phyloP scores from a whole-genome alignment of 2,888 invertebrate species.

The Allygus modestus region DNA sequence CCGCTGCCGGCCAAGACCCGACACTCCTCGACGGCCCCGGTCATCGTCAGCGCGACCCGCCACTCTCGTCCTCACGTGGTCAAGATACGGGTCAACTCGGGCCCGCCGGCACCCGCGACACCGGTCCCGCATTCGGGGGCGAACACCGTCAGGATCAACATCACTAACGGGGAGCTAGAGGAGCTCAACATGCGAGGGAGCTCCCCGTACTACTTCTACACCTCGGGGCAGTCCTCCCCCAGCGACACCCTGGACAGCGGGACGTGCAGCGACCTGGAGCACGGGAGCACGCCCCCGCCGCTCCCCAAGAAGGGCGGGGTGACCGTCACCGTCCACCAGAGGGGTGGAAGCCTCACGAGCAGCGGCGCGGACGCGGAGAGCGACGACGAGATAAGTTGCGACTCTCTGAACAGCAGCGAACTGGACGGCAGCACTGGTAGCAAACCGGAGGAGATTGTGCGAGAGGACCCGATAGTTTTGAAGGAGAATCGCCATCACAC shows the following conservation, averaged over 20 bases:
- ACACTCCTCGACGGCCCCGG: conserved; percentile 48
- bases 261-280: conserved; percentile 90
- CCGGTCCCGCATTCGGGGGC: conserved; percentile 43
- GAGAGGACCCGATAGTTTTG: neutral
- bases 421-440: conserved; percentile 73
- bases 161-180: conserved; percentile 31
- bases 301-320: conserved; percentile 80
- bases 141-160: conserved; percentile 63
- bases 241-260: conserved; percentile 91
- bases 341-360: conserved; percentile 61
- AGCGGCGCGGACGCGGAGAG: conserved; percentile 77
- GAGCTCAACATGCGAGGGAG: conserved; percentile 42
- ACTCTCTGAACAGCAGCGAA: conserved; percentile 87
- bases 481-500: conserved; percentile 58
- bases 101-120: conserved; percentile 1
- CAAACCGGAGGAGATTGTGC: conserved; percentile 46
- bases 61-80: conserved; percentile 65
- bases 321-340: conserved; percentile 70
- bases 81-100: conserved; percentile 67
- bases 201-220: conserved; percentile 62
- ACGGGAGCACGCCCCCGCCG: conserved; percentile 81
- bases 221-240: conserved; percentile 88
- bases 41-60: conserved; percentile 58
- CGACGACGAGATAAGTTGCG: conserved; percentile 87
- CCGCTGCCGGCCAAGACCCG: conserved; percentile 56